Evolutionary conservation across 2,797 vertebrate genomes (phyloP), one percentile per base, ranked within the genome.

Genomic region (Protonibea diacanthus): DNA sequence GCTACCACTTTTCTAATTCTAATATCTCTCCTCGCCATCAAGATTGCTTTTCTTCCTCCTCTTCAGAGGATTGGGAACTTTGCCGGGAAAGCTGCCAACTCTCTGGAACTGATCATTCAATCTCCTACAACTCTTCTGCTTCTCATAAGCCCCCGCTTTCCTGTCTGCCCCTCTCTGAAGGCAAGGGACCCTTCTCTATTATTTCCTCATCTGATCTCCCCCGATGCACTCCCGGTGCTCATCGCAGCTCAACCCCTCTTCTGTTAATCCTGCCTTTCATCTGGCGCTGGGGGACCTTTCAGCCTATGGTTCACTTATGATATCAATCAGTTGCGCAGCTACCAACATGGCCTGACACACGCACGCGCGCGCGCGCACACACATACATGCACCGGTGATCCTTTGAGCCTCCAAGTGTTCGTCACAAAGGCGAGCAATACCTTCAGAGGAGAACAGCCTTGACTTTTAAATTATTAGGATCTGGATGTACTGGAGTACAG

Each of bases 251-350:
- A 89, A 74, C 82, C 91, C 82, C 81, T 89, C 87, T 81, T 83
- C 87, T 80, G 85, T 85, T 92, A 92, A 94, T 94, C 91, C 89
- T 81, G 87, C 87, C 87, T 92, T 92, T 93, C 87, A 91, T 94
- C 89, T 88, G 80, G 49, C n/a, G 61, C 86, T 44, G 74, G 49
- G 87, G 85, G 88, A 90, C 84, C 92, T 89, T 90, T 87, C 86
- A 86, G 86, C 85, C 89, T 61, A 57, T 71, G 82, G 88, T 91
- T 90, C 84, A 71, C 69, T 89, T 82, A 87, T 86, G 86, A 92
- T 93, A 91, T 89, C 82, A 90, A 90, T 92, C 91, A 88, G 85
- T 38, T 78, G 76, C 61, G 23, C 69, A 60, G 85, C 80, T 80
- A 85, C 71, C 64, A 80, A 85, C 85, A 81, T 64, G 69, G 82